Conservation (phyloP, 2,888 invertebrate genomes). For the Lingula anatina region DNA sequence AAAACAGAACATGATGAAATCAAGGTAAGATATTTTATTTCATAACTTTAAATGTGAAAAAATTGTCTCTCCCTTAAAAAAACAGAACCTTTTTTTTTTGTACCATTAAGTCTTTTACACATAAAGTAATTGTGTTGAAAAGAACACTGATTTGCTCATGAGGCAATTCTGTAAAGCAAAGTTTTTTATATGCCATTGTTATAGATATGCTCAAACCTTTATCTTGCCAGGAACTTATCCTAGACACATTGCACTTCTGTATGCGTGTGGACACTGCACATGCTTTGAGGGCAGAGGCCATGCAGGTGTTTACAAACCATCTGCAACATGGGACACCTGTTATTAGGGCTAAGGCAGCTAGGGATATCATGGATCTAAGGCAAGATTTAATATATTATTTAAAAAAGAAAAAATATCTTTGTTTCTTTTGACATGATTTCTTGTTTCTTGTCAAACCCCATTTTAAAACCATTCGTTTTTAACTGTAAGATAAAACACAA, state of each 20-base stretch:
- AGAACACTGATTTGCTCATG: too few species aligned
- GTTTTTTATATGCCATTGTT: too few species aligned
- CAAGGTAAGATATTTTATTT: slow-evolving; percentile 35
- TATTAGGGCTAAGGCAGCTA: slow-evolving; percentile 46
- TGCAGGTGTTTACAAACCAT: slow-evolving; percentile 43
- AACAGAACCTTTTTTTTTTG: too few species aligned
- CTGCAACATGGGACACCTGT: slow-evolving; percentile 30
- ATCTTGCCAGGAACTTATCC: slow-evolving; percentile 39
- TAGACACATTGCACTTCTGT: slow-evolving; percentile 52
- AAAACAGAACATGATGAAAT: slow-evolving; percentile 47
- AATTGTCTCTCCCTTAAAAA: too few species aligned
- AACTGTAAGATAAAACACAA: background rate
- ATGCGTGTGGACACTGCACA: slow-evolving; percentile 43
- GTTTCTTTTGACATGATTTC: background rate
- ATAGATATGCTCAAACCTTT: too few species aligned
- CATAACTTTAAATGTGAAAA: too few species aligned
- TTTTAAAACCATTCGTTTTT: background rate
- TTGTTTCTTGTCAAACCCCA: background rate
- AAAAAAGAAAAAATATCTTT: too few species aligned
- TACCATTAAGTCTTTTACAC: too few species aligned
- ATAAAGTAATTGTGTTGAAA: too few species aligned
- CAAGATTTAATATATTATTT: slow-evolving; percentile 17
- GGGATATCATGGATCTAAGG: slow-evolving; percentile 52
- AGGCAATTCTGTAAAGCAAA: too few species aligned
- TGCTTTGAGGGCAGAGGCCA: slow-evolving; percentile 39